A percentile compares a stretch with the other conserved stretches of the same genome.
Evolutionary conservation across 2,113 vertebrate species (phyloP).

Genomic region (Tenebrosternarchus preto): DNA sequence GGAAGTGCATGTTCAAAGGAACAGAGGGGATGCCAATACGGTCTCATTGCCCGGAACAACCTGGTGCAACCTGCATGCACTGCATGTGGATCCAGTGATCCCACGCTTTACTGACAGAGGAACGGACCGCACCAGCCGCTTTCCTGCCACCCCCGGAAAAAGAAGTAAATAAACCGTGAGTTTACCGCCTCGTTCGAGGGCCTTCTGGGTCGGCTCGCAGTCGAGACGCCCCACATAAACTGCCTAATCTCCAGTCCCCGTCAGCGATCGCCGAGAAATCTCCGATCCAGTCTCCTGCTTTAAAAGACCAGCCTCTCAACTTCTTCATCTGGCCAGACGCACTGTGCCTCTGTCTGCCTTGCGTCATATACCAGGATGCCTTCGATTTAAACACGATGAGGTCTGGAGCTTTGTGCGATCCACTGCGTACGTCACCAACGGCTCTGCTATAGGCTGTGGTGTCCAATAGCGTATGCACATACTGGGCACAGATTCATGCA

Average conservation of each 20-base stretch:
- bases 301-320: slow-evolving; percentile 47
- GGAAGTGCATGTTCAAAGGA: slow-evolving; percentile 29
- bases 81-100: not conserved
- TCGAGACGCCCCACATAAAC: slow-evolving; percentile 39
- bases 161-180: slow-evolving; percentile 26
- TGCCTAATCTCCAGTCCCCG: slow-evolving; percentile 36
- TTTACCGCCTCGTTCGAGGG: slow-evolving; percentile 40
- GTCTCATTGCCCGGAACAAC: slow-evolving; percentile 41
- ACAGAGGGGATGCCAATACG: slow-evolving; percentile 39
- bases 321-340: slow-evolving; percentile 42
- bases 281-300: slow-evolving; percentile 38
- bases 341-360: slow-evolving; percentile 21
- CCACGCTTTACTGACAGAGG: slow-evolving; percentile 24
- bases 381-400: too few relatives aligned
- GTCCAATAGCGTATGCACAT: too few relatives aligned
- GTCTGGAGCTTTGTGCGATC: too few relatives aligned
- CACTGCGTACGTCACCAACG: too few relatives aligned
- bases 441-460: too few relatives aligned
- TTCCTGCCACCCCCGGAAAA: slow-evolving; percentile 40
- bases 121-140: slow-evolving; percentile 18
- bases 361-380: too few relatives aligned
- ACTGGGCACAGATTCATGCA: too few relatives aligned
- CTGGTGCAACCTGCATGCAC: not conserved
- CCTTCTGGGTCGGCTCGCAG: slow-evolving; percentile 38
- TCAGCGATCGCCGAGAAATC: slow-evolving; percentile 38